Percentiles rank a stretch among this genome's conserved stretches.
These are phyloP conservation scores for Bicyclus anynana DNA, from an alignment of 1,140 invertebrate genomes.

Conservation along the genomic window DNA sequence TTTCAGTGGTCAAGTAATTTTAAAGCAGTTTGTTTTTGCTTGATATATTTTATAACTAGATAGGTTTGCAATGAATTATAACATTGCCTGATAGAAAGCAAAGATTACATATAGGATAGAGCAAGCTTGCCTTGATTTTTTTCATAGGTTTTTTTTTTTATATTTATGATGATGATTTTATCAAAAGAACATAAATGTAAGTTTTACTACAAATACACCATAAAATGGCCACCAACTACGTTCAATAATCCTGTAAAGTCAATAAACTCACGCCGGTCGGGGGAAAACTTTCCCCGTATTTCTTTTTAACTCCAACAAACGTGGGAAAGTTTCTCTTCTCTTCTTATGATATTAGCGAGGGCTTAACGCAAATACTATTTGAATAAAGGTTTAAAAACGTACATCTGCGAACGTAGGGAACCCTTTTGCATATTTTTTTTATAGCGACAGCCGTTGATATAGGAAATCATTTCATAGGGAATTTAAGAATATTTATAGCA, in stretches of 20 bases:
- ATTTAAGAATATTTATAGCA: no score
- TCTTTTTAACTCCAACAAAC: constrained; percentile 9
- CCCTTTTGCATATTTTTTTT: constrained; percentile 7
- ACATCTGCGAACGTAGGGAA: constrained; percentile 4
- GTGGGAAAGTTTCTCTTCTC: constrained; percentile 5
- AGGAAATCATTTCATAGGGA: no score
- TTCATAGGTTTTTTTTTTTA: no score
- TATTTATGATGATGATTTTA: not conserved
- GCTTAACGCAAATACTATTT: constrained; percentile 10
- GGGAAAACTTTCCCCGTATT: not conserved
- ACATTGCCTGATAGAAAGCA: no score
- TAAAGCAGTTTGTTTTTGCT: no score
- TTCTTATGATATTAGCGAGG: constrained; percentile 8
- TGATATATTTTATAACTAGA: no score
- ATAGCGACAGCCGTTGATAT: not conserved
- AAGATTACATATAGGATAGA: no score
- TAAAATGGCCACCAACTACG: not conserved
- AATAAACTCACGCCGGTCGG: constrained; percentile 9
- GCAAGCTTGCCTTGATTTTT: not conserved
- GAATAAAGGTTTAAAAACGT: constrained; percentile 9
- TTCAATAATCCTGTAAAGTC: constrained; percentile 8
- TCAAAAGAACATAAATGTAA: not conserved
- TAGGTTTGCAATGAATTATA: no score
- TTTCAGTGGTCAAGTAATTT: no score
- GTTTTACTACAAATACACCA: not conserved